Evolutionary conservation across 1,140 invertebrate species (phyloP), one percentile per base, ranked within the genome.

Genomic region (Tachypleus tridentatus): DNA sequence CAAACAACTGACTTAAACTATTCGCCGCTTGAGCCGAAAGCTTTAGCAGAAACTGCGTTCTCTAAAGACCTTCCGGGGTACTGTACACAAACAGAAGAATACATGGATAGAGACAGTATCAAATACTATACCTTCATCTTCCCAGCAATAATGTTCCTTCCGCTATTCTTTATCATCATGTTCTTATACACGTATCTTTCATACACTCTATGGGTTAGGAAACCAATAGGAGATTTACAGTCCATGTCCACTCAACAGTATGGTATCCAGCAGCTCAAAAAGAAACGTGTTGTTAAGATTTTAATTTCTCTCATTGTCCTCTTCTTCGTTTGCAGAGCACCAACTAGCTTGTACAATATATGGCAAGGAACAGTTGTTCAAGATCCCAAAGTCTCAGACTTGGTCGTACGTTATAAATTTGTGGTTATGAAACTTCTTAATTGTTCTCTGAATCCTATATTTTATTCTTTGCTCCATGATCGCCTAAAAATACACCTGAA

Each of bases 81-180:
- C n/a, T 8, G n/a, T 7, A 8, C 7, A 8, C 7, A 54, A 54
- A 54, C 7, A n/a, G 53, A 8, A 7, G n/a, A 54, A 54, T 7
- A 8, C n/a, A 8, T 7, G 7, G 7, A 8, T n/a, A 8, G 0
- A 7, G 53, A 54, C 53, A 54, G 53, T n/a, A 54, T n/a, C 3
- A 54, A 54, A n/a, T 54, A 54, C 53, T 54, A 54, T n/a, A 54
- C n/a, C 53, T 54, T 8, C 53, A 54, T 54, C n/a, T n/a, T 54
- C 7, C 53, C 53, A 7, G 7, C 53, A 54, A 54, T 54, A 0
- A n/a, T 54, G 7, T 54, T 54, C 53, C 7, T 54, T 54, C 53
- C 53, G n/a, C 53, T 54, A 0, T 54, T 7, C 53, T 8, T 54
- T n/a, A n/a, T 54, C 7, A n/a, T 54, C 53, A 54, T n/a, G 7